Percentiles rank a stretch among this genome's conserved stretches.
Conservation (phyloP, 2,797 vertebrate genomes). For the Malacoctenus gilli region DNA sequence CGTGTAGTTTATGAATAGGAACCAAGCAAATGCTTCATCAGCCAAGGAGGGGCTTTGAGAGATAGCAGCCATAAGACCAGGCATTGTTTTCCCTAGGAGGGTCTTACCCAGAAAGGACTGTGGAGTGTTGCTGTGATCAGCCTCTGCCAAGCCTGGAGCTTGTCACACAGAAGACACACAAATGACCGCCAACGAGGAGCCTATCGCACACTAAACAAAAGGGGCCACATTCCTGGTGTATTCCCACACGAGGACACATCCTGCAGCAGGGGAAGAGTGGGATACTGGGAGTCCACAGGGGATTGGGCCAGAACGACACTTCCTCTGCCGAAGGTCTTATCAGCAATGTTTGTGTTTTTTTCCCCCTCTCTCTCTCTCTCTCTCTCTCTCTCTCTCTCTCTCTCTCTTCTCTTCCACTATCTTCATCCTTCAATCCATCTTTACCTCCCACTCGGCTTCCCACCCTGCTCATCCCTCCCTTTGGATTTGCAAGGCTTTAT, state of each 20-base stretch:
- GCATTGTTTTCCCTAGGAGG: constrained; percentile 67
- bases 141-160: constrained; percentile 72
- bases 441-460: constrained; percentile 54
- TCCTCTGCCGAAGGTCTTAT: constrained; percentile 80
- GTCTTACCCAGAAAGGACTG: constrained; percentile 69
- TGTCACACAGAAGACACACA: constrained; percentile 68
- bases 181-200: constrained; percentile 70
- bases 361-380: constrained; percentile 47
- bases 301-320: constrained; percentile 72
- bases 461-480: constrained; percentile 40
- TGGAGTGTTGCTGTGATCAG: constrained; percentile 59
- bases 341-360: constrained; percentile 72
- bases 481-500: constrained; percentile 43
- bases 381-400: constrained; percentile 45
- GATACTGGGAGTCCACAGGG: constrained; percentile 73
- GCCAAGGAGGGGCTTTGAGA: constrained; percentile 58
- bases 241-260: constrained; percentile 82
- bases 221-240: constrained; percentile 79
- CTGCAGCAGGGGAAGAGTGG: constrained; percentile 76
- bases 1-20: constrained; percentile 31
- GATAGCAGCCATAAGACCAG: constrained; percentile 57
- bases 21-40: constrained; percentile 16
- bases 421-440: constrained; percentile 63
- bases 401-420: constrained; percentile 49
- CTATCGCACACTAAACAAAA: constrained; percentile 78